Evolutionary conservation across 2,797 vertebrate species (phyloP), one percentile per base, ranked within the genome.

Genomic region (Spinibarbus caldwelli): DNA sequence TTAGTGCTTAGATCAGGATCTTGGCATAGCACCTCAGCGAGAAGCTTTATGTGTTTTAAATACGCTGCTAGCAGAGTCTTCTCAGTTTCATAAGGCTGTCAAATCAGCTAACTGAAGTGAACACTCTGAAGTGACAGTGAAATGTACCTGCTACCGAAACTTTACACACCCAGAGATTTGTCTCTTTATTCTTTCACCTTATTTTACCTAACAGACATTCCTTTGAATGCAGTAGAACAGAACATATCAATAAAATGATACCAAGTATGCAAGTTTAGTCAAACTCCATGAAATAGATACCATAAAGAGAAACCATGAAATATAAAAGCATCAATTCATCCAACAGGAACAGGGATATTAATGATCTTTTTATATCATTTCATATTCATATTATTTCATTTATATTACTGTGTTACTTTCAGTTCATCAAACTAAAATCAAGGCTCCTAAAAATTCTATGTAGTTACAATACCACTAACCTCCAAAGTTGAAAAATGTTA

Each of bases 1-100:
- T 86, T 86, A 87, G 71, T 87, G 88, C 84, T 86, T 82, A 87
- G 54, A 84, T 87, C 86, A 81, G 77, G 86, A 78, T 86, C 78
- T 87, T 82, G 86, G 86, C 86, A 84, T 12, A 43, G 57, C 68
- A 84, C 84, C 83, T 67, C 45, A 54, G 21, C 45, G 14, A 82
- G 10, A 71, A 57, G n/a, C 81, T 83, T 86, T 86, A 78, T 52
- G 79, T 45, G 85, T 84, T 80, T 67, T n/a, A 57, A 66, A 76
- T 29, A 34, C 5, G 59, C 78, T 75, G 78, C 45, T 80, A 66
- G 31, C 9, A 75, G 57, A 73, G 10, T 49, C 73, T 78, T 70
- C 36, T 78, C 64, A 31, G 83, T 78, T 57, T 68, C 47, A 81
- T 54, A 66, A n/a, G 29, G 54, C 62, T 80, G 77, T 85, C 75